Percentiles rank a stretch among this genome's conserved stretches.
These are phyloP conservation scores for Neolamprologus modestus DNA, from an alignment of 2,113 vertebrate genomes.

Conservation along the genomic window DNA sequence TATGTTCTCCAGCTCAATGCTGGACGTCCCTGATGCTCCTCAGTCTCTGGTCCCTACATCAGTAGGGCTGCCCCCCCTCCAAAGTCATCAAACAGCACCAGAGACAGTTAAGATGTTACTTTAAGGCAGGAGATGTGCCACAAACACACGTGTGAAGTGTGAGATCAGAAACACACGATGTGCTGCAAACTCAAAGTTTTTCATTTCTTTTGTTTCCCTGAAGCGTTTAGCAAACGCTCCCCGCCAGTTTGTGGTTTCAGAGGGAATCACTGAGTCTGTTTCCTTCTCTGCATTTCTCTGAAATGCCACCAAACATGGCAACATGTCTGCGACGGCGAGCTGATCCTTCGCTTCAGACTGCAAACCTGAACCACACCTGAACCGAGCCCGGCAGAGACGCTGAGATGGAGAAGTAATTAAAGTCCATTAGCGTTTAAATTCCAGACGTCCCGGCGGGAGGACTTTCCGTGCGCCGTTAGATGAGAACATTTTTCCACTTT, in stretches of 20 bases:
- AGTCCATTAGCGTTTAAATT: neutral
- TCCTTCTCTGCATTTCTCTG: neutral
- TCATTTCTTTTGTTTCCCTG: neutral
- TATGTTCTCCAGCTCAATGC: neutral
- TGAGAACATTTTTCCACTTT: neutral
- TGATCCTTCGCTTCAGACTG: neutral
- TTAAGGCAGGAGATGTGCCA: neutral
- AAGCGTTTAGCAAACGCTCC: neutral
- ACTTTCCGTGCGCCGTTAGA: neutral
- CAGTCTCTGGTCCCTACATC: neutral
- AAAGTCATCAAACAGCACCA: neutral
- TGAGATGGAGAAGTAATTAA: neutral
- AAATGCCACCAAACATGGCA: neutral
- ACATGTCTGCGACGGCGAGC: neutral
- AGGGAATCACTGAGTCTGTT: neutral
- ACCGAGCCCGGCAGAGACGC: neutral
- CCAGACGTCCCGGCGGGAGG: constrained; percentile 3
- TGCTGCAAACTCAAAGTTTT: neutral
- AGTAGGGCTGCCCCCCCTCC: neutral
- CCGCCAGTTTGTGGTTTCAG: neutral
- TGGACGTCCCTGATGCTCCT: neutral
- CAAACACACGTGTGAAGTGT: neutral
- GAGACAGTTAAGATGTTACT: neutral
- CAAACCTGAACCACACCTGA: neutral
- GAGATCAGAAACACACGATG: neutral